Conservation (phyloP, 2,797 vertebrate genomes). For the Urophycis tenuis region DNA sequence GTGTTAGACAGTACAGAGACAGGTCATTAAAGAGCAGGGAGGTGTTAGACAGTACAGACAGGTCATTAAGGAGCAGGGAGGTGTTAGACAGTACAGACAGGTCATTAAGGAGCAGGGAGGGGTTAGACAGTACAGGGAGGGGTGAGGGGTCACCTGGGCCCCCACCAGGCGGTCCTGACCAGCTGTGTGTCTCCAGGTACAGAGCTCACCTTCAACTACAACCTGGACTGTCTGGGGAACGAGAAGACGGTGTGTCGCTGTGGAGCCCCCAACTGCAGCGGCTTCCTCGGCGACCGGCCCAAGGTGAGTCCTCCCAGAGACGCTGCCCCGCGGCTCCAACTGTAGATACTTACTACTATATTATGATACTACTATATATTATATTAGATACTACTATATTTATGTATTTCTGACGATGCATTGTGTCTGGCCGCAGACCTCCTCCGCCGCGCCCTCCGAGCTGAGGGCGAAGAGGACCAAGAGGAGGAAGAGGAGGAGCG, state of each 20-base stretch:
- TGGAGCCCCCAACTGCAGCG: conserved; percentile 94
- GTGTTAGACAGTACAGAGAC: no score
- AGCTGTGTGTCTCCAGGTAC: conserved; percentile 70
- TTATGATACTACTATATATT: no score
- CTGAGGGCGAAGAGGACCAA: conserved; percentile 84
- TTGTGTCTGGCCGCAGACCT: conserved; percentile 53
- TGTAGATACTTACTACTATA: no score
- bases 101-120: no score
- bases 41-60: no score
- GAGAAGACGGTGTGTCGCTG: conserved; percentile 95
- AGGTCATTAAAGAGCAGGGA: no score
- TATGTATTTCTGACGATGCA: no score
- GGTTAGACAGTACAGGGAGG: no score
- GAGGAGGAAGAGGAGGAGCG: conserved; percentile 77
- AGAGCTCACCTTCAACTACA: conserved; percentile 97
- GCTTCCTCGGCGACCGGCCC: conserved; percentile 93
- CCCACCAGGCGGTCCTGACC: background rate
- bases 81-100: no score
- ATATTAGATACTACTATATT: background rate
- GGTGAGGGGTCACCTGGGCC: background rate
- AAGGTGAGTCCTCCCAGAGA: conserved; percentile 77
- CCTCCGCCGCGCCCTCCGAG: conserved; percentile 71
- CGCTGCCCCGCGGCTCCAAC: no score
- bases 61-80: no score
- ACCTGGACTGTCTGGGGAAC: conserved; percentile 95